Percentiles rank a stretch among this genome's conserved stretches.
Conservation (phyloP, 2,113 vertebrate genomes). For the Ictidomys tridecemlineatus region DNA sequence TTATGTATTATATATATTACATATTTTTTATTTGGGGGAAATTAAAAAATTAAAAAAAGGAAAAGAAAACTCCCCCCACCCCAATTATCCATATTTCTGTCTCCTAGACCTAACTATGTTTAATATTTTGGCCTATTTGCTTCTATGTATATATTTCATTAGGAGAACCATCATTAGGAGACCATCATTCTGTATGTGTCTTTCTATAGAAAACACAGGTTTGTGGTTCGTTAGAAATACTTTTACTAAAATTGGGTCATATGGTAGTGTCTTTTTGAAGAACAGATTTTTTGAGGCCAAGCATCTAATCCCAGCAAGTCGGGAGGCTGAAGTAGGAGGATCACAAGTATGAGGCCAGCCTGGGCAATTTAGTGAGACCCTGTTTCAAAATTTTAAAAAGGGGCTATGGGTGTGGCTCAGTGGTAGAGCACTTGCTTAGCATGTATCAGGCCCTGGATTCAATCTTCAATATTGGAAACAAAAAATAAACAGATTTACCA, state of each 20-base stretch:
- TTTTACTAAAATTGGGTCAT: background rate
- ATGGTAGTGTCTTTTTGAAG: background rate
- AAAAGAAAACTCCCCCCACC: background rate
- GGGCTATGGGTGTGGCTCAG: too few relatives aligned
- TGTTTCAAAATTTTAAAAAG: too few relatives aligned
- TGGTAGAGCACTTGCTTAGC: too few relatives aligned
- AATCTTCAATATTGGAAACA: background rate
- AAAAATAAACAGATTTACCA: background rate
- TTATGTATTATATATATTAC: too few relatives aligned
- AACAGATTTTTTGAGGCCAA: background rate
- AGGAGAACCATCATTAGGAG: background rate
- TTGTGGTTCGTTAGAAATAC: background rate
- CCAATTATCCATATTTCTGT: background rate
- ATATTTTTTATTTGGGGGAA: constrained; percentile 3
- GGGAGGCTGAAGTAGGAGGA: too few relatives aligned
- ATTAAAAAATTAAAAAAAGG: background rate
- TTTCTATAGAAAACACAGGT: background rate
- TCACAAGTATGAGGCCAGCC: too few relatives aligned
- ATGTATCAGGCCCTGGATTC: background rate
- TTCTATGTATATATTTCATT: background rate
- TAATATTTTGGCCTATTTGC: background rate
- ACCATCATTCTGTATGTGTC: background rate
- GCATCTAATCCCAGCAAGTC: too few relatives aligned
- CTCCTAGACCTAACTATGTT: background rate
- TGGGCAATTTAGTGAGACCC: too few relatives aligned